Base-by-base conservation (phyloP, 2,888 invertebrate genomes). In the Isotomurus palustris region DNA sequence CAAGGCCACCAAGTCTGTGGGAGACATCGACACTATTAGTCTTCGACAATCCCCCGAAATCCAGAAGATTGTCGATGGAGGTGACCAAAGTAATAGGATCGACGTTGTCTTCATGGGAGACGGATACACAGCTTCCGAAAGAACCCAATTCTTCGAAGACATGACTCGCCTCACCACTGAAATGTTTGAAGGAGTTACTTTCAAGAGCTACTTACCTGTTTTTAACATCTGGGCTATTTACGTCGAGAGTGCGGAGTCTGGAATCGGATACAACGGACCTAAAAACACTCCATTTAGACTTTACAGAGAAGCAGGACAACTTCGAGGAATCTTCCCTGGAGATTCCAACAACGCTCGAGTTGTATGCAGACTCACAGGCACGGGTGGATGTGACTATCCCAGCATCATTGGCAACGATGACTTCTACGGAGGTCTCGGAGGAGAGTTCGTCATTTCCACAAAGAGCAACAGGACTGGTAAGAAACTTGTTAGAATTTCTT, bases 41-140 rank as follows among this genome's bases (percentile, higher is more conserved):
- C 28, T 19, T 3, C 12, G 19, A 8, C 44, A 32, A 0, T 29
- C 47, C 21, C 59, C 64, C 1, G 68, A 68, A 60, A 53, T 68
- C 12, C 24, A 53, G 1, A 65, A 66, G 51, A 60, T 68, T 14
- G 56, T 65, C n/a, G 65, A 68, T 40, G 53, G 60, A 1, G 68
- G 68, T 4, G 59, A 64, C 25, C 64, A 62, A 21, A 19, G 3
- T 1, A 68, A 68, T 35, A 43, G 68, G 21, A 63, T 68, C 24
- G 68, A 68, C 32, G 68, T 68, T 8, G 68, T 68, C n/a, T 66
- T 68, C 36, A 68, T 68, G 68, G 68, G 67, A 1, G 67, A 68
- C 32, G 68, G 68, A 2, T 68, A 68, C 48, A 58, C 35, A 10
- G 32, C 43, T 1, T 28, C 41, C 1, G 66, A 68, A 43, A 43